Evolutionary conservation across 2,888 invertebrate species (phyloP), one percentile per base, ranked within the genome.

Genomic region (Adela reaumurella): DNA sequence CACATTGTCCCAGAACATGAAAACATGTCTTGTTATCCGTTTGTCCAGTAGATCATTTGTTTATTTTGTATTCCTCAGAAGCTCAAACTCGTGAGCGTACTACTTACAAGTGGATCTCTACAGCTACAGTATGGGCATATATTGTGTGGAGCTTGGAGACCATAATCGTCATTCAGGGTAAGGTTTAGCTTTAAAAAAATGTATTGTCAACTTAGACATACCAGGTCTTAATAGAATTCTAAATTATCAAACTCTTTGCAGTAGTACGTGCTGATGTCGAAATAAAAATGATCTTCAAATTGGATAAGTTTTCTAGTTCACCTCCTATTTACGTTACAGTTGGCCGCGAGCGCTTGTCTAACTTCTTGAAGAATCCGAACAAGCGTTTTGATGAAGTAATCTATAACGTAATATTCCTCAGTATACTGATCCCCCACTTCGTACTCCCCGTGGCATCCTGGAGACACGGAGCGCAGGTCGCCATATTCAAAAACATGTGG

Each of bases 401-500:
- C 58, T 89, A 89, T 62, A 87, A 88, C 58, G 81, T 89, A 16
- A 89, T 89, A 57, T 88, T 89, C 58, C 68, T 89, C 50, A 88
- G 88, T 56, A 82, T 88, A 55, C 71, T 89, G 35, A 83, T 87
- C 6, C 88, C 88, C 1, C 87, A 89, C 62, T 88, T 88, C 57
- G 63, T 88, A 6, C 60, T 88, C 48, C 88, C 88, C 0, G 70
- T 81, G 46, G 86, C 86, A 1, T 86, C 88, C 0, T 89, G 88
- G 88, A 77, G 87, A 0, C 87, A 87, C 58, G 88, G 87, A 0
- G 65, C 67, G 0, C 84, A 89, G 65, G 88, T 88, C 20, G 88
- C 88, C 1, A 85, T 85, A 56, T 89, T 88, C 57, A 89, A 88
- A 65, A 87, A 89, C 58, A 88, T 89, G 88, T 89, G 88, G 88